Evolutionary conservation across 2,888 invertebrate species (phyloP).

Genomic region (Biston betularia): DNA sequence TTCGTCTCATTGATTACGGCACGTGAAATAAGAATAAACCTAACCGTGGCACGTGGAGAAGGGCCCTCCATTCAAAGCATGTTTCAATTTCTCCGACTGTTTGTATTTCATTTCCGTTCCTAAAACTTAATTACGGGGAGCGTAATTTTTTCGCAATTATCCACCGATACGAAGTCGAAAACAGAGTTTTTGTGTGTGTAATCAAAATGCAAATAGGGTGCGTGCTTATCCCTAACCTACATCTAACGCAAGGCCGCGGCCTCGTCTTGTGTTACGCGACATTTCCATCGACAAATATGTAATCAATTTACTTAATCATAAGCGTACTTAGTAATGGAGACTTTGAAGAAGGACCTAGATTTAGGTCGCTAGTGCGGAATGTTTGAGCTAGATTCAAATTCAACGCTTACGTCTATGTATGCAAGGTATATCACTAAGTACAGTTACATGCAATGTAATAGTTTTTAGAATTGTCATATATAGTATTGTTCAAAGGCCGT

Average conservation of each 20-base stretch:
- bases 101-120: conserved; percentile 51
- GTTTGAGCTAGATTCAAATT: conserved; percentile 25
- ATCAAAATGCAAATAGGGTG: conserved; percentile 84
- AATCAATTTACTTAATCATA: conserved; percentile 47
- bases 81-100: conserved; percentile 45
- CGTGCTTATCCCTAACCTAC: conserved; percentile 81
- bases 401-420: background rate
- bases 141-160: conserved; percentile 75
- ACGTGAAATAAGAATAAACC: no score
- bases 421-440: background rate
- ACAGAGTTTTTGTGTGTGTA: conserved; percentile 63
- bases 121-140: conserved; percentile 50
- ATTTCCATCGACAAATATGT: conserved; percentile 51
- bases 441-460: background rate
- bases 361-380: conserved; percentile 29
- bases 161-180: conserved; percentile 55
- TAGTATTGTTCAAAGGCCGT: no score
- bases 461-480: no score
- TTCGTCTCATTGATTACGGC: no score
- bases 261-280: conserved; percentile 59
- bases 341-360: conserved; percentile 30
- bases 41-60: background rate
- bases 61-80: background rate
- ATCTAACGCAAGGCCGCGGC: conserved; percentile 79
- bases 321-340: conserved; percentile 31